Evolutionary conservation across 2,113 vertebrate genomes (phyloP).

Genomic region (Eonycteris spelaea): DNA sequence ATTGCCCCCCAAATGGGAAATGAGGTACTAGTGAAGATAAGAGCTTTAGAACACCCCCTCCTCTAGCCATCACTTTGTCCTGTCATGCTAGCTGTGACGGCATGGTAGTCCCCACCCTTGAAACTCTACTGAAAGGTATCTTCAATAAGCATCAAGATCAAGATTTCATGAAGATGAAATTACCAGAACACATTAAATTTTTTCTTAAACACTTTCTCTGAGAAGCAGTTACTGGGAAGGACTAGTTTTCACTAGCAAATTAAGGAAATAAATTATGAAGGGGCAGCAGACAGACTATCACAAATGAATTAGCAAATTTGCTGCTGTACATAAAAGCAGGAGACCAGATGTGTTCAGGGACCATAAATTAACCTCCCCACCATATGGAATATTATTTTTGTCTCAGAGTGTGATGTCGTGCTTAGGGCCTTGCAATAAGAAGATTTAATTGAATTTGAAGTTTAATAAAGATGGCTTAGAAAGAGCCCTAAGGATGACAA

Average conservation of each 20-base stretch:
- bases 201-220: not conserved
- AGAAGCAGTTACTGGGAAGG: not conserved
- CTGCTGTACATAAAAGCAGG: not conserved
- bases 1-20: not conserved
- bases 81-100: not conserved
- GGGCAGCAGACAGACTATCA: not conserved
- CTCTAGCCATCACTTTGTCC: not conserved
- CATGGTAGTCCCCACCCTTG: not conserved
- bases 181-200: not conserved
- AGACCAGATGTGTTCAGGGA: not conserved
- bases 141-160: not conserved
- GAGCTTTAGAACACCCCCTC: not conserved
- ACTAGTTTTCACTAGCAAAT: not conserved
- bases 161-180: not conserved
- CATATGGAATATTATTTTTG: not conserved
- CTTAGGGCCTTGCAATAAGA: not conserved
- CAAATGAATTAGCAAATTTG: not conserved
- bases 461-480: conserved; percentile 2
- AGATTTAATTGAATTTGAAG: not conserved
- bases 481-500: not conserved
- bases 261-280: not conserved
- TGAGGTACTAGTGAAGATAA: not conserved
- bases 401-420: not conserved
- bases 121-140: not conserved
- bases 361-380: not conserved